These are phyloP conservation scores for Piprites chloris DNA, from an alignment of 2,113 vertebrate species.

Conservation along the genomic window DNA sequence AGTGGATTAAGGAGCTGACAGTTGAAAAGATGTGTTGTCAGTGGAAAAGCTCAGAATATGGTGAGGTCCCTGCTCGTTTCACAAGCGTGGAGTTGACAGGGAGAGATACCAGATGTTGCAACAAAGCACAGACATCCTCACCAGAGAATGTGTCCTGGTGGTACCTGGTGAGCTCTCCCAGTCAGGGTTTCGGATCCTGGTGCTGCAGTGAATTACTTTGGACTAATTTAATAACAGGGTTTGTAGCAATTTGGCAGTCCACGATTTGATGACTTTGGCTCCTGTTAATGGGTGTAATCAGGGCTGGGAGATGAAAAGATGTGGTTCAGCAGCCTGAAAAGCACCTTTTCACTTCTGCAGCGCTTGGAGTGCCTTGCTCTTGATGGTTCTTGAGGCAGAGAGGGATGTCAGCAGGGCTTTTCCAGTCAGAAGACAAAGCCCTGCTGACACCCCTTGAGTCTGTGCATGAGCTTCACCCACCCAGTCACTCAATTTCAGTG, in stretches of 20 bases:
- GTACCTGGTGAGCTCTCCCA: not conserved
- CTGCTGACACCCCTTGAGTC: not conserved
- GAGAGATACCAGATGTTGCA: not conserved
- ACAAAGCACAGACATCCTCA: not conserved
- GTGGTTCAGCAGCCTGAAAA: not conserved
- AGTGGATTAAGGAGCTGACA: not conserved
- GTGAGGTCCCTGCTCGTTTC: not conserved
- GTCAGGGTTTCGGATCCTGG: not conserved
- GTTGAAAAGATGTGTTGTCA: rapidly evolving
- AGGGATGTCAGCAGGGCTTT: not conserved
- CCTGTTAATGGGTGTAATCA: not conserved
- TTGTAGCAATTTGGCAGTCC: not conserved
- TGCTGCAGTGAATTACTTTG: not conserved
- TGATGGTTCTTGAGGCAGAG: not conserved
- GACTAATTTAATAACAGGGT: not conserved
- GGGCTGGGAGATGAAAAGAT: not conserved
- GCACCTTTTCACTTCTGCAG: not conserved
- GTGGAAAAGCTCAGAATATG: not conserved
- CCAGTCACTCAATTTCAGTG: not conserved
- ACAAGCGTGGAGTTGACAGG: not conserved
- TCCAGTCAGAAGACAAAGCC: not conserved
- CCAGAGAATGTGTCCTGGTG: not conserved
- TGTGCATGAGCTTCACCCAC: not conserved
- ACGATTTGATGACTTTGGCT: not conserved
- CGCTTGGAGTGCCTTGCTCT: not conserved